A percentile compares a stretch with the other conserved stretches of the same genome.
Conservation (phyloP, 2,113 vertebrate genomes). For the Cercocebus atys region DNA sequence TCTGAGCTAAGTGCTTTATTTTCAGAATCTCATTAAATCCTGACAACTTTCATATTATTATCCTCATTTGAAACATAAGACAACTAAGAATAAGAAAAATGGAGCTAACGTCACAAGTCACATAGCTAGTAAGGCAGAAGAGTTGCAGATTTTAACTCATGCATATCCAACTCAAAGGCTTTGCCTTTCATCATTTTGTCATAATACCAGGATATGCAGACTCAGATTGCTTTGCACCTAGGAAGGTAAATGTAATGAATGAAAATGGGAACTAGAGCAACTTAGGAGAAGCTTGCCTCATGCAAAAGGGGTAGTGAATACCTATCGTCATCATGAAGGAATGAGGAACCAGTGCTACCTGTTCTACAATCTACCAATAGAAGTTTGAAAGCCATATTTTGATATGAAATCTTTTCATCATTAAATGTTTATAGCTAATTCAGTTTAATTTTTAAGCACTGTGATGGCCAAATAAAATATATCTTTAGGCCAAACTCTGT, state of each 20-base stretch:
- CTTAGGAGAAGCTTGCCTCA: not conserved
- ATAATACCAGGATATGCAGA: not conserved
- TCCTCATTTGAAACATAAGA: not conserved
- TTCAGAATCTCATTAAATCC: not conserved
- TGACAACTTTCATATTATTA: not conserved
- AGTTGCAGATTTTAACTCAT: not conserved
- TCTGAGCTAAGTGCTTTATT: not conserved
- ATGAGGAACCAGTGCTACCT: not conserved
- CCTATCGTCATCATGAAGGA: not conserved
- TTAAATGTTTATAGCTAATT: not conserved
- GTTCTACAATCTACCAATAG: not conserved
- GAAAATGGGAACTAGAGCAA: not conserved
- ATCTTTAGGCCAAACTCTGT: not conserved
- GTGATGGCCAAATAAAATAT: not conserved
- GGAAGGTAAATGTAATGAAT: not conserved
- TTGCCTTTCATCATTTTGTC: not conserved
- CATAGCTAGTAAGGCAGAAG: not conserved
- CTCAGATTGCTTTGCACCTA: not conserved
- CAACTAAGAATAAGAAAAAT: not conserved
- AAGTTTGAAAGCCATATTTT: not conserved
- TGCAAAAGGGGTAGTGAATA: not conserved
- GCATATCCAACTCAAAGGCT: not conserved
- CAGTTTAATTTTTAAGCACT: not conserved
- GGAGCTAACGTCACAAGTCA: not conserved
- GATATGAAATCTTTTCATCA: not conserved